A percentile compares a stretch with the other conserved stretches of the same genome.
These are phyloP conservation scores for Liodrosophila aerea DNA, from an alignment of 2,888 invertebrate species.

Conservation along the genomic window DNA sequence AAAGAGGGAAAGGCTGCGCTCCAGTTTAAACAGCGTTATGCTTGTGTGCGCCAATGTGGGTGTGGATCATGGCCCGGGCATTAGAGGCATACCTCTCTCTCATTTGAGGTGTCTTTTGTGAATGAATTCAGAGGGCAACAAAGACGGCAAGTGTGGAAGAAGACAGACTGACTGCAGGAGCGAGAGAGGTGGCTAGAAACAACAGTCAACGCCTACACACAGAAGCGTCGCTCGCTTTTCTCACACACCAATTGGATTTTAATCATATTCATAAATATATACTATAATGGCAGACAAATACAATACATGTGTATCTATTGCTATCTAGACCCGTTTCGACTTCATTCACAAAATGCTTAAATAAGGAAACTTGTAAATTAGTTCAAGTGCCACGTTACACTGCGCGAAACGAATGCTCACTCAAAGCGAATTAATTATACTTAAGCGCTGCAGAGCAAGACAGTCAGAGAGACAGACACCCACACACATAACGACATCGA, in stretches of 20 bases:
- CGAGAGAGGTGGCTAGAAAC: constrained; percentile 4
- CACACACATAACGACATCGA: constrained; percentile 19
- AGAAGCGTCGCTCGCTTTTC: constrained; percentile 34
- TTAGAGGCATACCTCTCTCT: constrained; percentile 38
- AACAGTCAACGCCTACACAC: constrained; percentile 59
- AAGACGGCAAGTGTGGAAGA: constrained; percentile 13
- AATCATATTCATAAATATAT: constrained; percentile 63
- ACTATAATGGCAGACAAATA: not conserved
- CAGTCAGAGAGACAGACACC: constrained; percentile 14
- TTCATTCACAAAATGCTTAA: constrained; percentile 71
- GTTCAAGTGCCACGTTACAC: constrained; percentile 63
- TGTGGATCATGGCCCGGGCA: constrained; percentile 63
- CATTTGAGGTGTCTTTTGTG: constrained; percentile 62
- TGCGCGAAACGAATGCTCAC: constrained; percentile 56
- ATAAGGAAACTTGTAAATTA: constrained; percentile 75
- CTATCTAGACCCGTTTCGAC: constrained; percentile 14
- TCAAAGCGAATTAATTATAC: constrained; percentile 67
- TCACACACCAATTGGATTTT: constrained; percentile 61
- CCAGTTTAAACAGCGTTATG: constrained; percentile 63
- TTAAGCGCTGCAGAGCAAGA: constrained; percentile 24
- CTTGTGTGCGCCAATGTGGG: constrained; percentile 45
- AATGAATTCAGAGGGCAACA: constrained; percentile 54
- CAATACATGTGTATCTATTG: constrained; percentile 13
- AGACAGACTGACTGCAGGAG: constrained; percentile 19
- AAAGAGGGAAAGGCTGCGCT: constrained; percentile 40